These are phyloP conservation scores for Sarcophaga caerulescens DNA, from an alignment of 2,888 invertebrate genomes.

Conservation along the genomic window DNA sequence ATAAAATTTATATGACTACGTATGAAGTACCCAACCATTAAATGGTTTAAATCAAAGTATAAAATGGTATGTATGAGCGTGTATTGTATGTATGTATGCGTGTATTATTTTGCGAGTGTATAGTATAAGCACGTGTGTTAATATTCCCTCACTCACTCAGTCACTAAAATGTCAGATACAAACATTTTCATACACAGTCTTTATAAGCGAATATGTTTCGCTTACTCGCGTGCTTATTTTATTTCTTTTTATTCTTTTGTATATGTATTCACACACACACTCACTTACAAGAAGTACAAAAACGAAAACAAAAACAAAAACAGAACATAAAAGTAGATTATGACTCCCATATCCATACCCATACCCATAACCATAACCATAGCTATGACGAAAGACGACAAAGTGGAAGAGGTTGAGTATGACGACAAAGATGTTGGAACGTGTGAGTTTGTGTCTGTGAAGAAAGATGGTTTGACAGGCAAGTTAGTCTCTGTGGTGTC, in stretches of 20 bases:
- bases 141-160: slow-evolving; percentile 41
- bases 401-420: slow-evolving; percentile 2
- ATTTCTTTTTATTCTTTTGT: neutral
- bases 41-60: neutral
- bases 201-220: neutral
- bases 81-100: neutral
- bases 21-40: neutral
- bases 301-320: neutral
- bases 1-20: neutral
- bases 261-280: too few species aligned
- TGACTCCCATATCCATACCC: slow-evolving; percentile 4
- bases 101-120: neutral
- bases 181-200: neutral
- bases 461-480: slow-evolving; percentile 44
- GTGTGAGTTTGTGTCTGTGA: slow-evolving; percentile 26
- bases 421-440: slow-evolving; percentile 16
- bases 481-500: slow-evolving; percentile 56
- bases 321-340: neutral
- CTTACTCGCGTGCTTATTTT: slow-evolving; percentile 56
- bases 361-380: slow-evolving; percentile 22
- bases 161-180: neutral
- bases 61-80: too few species aligned
- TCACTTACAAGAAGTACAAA: too few species aligned
- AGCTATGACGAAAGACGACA: neutral
- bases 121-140: slow-evolving; percentile 57